Evolutionary conservation across 2,797 vertebrate genomes (phyloP), one percentile per base, ranked within the genome.

Genomic region (Neosilurus hyrtlii): DNA sequence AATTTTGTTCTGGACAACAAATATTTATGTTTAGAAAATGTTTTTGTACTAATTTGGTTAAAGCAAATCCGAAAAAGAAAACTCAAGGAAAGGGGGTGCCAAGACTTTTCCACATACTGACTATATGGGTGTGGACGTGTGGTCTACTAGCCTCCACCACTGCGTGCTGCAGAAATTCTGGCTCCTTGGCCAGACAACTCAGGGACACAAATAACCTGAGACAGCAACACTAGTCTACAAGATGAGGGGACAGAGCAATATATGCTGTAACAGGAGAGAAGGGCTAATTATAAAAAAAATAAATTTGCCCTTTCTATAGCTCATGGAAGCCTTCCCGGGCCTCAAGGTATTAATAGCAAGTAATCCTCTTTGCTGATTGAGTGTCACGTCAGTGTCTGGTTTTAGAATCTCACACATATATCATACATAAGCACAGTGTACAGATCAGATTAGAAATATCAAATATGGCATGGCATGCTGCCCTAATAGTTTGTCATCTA

Each of bases 261-360:
- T 59, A 88, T 54, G 54, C 86, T 91, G 94, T 92, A 94, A 94
- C 82, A 63, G 87, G 94, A 94, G 92, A 93, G 76, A 85, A 79
- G 73, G 83, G 88, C 92, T 95, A 95, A 94, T 93, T 92, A 92
- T 94, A 92, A 90, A 87, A 90, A 90, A 7, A 15, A 30, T 93
- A 86, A 93, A 90, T 93, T 87, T 82, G 82, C 85, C 68, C 62
- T 26, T 37, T 68, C 43, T 68, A 22, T 15, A 15, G 63, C 66
- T 72, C 30, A 83, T 5, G 52, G 82, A 86, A 63, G 62, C 85
- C 89, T 86, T 87, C 87, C 81, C 85, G 87, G 84, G 85, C 87
- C 83, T 83, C 84, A 79, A 26, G 86, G 89, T 91, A 90, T 86
- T 92, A 86, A 87, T 85, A 83, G 51, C 73, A 84, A 84, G 66